Evolutionary conservation across 2,888 invertebrate species (phyloP).

Genomic region (Dolichopus griseipennis): DNA sequence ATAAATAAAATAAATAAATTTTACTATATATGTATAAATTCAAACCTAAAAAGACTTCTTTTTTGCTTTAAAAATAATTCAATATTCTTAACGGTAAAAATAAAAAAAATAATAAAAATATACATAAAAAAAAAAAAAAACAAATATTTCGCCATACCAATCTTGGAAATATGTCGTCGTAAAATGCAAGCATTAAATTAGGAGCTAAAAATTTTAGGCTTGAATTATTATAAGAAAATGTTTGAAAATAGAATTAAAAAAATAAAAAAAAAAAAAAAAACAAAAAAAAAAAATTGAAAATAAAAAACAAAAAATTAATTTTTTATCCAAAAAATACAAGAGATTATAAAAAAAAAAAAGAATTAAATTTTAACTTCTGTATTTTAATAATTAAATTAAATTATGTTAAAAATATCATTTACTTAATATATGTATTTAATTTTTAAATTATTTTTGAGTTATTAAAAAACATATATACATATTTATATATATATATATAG

Average conservation of each 20-base stretch:
- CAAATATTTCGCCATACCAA: neutral
- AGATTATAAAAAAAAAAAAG: neutral
- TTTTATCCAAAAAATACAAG: neutral
- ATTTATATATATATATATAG: too few relatives aligned
- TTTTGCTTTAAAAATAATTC: conserved; percentile 10
- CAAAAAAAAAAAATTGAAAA: conserved; percentile 6
- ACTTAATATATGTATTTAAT: too few relatives aligned
- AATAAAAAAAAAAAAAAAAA: neutral
- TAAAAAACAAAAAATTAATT: neutral
- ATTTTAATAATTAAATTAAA: too few relatives aligned
- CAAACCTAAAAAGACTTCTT: conserved; percentile 18
- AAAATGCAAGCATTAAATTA: conserved; percentile 1
- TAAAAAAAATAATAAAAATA: conserved; percentile 8
- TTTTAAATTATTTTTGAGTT: conserved; percentile 31
- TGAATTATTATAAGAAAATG: neutral
- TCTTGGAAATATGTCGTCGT: neutral
- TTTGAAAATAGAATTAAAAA: neutral
- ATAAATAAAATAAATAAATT: conserved; percentile 9
- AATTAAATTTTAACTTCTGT: neutral
- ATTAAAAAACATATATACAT: conserved; percentile 25
- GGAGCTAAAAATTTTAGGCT: neutral
- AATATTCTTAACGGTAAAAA: neutral
- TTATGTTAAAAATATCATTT: too few relatives aligned
- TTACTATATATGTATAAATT: conserved; percentile 22
- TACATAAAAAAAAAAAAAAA: neutral